Conservation (phyloP, 1,140 invertebrate species). For the Callitettix versicolor region DNA sequence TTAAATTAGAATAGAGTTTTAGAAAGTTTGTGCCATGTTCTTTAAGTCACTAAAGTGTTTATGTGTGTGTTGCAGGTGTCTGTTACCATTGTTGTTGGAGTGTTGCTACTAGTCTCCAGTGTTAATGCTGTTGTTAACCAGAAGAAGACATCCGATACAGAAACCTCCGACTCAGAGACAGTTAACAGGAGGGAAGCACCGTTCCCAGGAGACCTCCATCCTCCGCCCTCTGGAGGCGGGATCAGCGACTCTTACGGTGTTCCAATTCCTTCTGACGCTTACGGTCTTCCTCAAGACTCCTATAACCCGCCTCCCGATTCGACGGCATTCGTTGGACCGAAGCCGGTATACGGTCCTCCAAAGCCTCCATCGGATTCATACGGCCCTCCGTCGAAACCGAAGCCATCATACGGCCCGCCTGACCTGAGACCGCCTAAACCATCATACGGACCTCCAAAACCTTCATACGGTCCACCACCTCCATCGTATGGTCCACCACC, state of each 20-base stretch:
- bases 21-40: too few relatives aligned
- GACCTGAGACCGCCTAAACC: slow-evolving; percentile 26
- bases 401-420: slow-evolving; percentile 32
- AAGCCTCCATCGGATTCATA: slow-evolving; percentile 9
- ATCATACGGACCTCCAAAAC: slow-evolving; percentile 34
- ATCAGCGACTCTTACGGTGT: slow-evolving; percentile 34
- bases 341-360: slow-evolving; percentile 31
- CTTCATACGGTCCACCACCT: slow-evolving; percentile 12
- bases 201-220: slow-evolving; percentile 1
- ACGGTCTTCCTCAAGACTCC: slow-evolving; percentile 18
- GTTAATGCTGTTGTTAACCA: slow-evolving; percentile 12
- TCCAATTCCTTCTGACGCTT: slow-evolving; percentile 26
- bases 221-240: slow-evolving; percentile 21
- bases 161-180: slow-evolving; percentile 9
- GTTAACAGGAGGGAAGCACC: slow-evolving; percentile 14
- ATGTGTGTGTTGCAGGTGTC: slow-evolving; percentile 17
- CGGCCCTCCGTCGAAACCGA: slow-evolving; percentile 26
- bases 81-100: neutral
- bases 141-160: slow-evolving; percentile 2
- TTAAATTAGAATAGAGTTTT: too few relatives aligned
- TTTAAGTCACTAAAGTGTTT: too few relatives aligned
- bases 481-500: slow-evolving; percentile 24
- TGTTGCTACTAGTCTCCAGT: slow-evolving; percentile 11
- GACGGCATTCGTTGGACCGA: slow-evolving; percentile 29
- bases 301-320: slow-evolving; percentile 24